Conservation (phyloP, 1,140 invertebrate species). For the Brachionus calyciflorus region DNA sequence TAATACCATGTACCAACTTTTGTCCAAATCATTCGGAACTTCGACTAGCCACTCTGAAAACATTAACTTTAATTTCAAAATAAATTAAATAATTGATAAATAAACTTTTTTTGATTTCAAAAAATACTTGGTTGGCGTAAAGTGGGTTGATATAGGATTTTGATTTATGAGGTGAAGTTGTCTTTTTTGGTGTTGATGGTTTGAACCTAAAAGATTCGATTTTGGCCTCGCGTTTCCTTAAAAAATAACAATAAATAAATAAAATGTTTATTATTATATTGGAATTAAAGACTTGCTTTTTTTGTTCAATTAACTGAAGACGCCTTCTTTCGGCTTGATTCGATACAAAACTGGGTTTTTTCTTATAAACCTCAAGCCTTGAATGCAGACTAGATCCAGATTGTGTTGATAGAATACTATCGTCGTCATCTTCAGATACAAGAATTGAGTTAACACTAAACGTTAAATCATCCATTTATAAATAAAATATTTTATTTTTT, state of each 20-base stretch:
- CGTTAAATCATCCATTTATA: constrained; percentile 39
- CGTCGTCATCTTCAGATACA: constrained; percentile 9
- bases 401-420: background rate
- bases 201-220: background rate
- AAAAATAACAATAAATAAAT: background rate
- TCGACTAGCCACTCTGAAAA: constrained; percentile 87
- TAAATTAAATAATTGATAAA: constrained; percentile 48
- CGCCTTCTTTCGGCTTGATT: background rate
- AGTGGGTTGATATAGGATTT: constrained; percentile 1
- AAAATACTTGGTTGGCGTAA: constrained; percentile 19
- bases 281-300: background rate
- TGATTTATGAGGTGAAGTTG: background rate
- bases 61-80: too few species aligned
- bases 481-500: background rate
- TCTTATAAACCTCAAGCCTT: background rate
- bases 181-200: constrained; percentile 6
- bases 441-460: constrained; percentile 22
- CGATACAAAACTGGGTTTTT: background rate
- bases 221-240: constrained; percentile 17
- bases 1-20: constrained; percentile 72
- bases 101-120: background rate
- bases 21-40: constrained; percentile 64
- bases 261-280: background rate
- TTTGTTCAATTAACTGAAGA: background rate
- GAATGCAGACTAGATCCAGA: background rate